phyloP scores from a whole-genome alignment of 2,888 invertebrate species.

The Trisateles emortualis region DNA sequence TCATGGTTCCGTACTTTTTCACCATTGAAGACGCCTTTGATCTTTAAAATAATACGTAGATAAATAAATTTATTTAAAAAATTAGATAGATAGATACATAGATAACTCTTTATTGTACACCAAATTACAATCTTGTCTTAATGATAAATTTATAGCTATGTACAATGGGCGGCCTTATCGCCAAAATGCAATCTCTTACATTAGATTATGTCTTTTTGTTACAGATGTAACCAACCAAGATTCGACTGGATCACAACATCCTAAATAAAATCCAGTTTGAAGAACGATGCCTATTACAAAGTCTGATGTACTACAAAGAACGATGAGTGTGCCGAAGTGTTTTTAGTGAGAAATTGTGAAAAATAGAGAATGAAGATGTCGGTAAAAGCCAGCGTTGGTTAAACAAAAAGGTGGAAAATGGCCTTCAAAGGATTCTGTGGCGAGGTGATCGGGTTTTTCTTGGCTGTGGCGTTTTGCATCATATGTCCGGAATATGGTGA shows the following conservation, averaged over 20 bases:
- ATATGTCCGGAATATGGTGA: slow-evolving; percentile 83
- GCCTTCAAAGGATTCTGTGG: slow-evolving; percentile 76
- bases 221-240: slow-evolving; percentile 65
- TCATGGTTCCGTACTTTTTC: no score
- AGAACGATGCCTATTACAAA: slow-evolving; percentile 65
- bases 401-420: slow-evolving; percentile 77
- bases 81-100: no score
- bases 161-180: no score
- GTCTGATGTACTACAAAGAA: slow-evolving; percentile 60
- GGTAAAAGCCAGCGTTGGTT: slow-evolving; percentile 80
- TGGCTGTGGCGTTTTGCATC: slow-evolving; percentile 80
- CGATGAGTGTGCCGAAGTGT: slow-evolving; percentile 61
- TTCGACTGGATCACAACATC: slow-evolving; percentile 26
- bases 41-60: no score
- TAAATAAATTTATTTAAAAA: no score
- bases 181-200: no score
- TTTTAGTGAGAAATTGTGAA: slow-evolving; percentile 67
- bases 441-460: slow-evolving; percentile 80
- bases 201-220: slow-evolving; percentile 42
- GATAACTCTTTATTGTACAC: no score
- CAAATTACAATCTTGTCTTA: no score
- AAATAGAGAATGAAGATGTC: slow-evolving; percentile 77
- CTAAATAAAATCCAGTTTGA: slow-evolving; percentile 42
- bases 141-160: no score
- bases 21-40: no score